phyloP scores from a whole-genome alignment of 2,888 invertebrate species.

The Acanthopleura granulata region DNA sequence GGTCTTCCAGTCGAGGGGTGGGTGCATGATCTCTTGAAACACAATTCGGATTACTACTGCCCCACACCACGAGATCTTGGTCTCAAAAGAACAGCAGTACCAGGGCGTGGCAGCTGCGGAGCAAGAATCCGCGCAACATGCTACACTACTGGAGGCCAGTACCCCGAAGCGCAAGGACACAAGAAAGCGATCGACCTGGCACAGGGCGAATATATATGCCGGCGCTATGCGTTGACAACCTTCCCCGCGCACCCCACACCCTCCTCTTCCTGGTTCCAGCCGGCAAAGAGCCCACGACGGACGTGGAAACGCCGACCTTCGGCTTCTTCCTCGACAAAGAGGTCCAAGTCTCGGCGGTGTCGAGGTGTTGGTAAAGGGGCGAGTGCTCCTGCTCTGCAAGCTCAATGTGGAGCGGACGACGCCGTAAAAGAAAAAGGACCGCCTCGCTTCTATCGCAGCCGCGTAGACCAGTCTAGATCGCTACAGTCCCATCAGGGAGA shows the following conservation, averaged over 20 bases:
- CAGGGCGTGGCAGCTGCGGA: no score
- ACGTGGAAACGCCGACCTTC: constrained; percentile 15
- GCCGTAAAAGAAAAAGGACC: constrained; percentile 23
- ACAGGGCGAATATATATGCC: constrained; percentile 10
- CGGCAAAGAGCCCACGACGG: neutral
- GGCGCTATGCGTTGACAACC: constrained; percentile 18
- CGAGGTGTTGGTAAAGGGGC: constrained; percentile 11
- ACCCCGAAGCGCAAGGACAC: constrained; percentile 9
- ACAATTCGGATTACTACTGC: no score
- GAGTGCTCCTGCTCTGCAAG: constrained; percentile 18
- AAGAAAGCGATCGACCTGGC: constrained; percentile 15
- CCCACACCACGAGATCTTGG: no score
- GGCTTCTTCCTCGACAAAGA: constrained; percentile 23
- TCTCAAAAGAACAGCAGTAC: no score
- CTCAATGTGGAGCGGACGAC: constrained; percentile 15
- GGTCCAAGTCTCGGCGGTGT: constrained; percentile 22
- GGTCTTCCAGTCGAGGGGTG: no score
- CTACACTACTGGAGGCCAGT: neutral
- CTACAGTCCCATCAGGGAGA: no score
- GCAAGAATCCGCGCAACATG: no score
- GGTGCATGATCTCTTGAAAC: no score
- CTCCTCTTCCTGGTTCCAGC: neutral
- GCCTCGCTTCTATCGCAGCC: constrained; percentile 1
- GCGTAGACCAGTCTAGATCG: no score
- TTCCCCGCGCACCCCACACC: neutral